phyloP scores from a whole-genome alignment of 2,797 vertebrate genomes.

The Eospalax fontanierii region DNA sequence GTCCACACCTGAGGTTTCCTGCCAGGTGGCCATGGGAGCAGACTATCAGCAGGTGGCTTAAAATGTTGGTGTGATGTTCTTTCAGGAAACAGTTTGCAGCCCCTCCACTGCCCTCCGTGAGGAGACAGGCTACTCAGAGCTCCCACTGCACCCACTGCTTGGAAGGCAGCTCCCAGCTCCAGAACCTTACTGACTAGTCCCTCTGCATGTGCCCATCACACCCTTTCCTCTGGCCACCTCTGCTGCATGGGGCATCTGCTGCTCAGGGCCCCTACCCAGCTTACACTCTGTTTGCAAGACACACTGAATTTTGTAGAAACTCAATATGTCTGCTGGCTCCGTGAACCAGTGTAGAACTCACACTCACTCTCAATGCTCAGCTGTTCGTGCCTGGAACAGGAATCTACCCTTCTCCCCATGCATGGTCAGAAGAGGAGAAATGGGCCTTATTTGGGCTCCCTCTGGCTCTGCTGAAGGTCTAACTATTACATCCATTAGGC shows the following conservation, averaged over 20 bases:
- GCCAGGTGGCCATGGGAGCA: conserved; percentile 44
- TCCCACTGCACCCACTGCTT: not conserved
- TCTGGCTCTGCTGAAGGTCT: not conserved
- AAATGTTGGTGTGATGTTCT: conserved; percentile 13
- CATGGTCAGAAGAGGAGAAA: not conserved
- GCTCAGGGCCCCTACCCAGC: not conserved
- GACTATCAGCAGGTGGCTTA: conserved; percentile 75
- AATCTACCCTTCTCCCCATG: not conserved
- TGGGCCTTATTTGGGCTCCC: not conserved
- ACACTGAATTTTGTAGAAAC: not conserved
- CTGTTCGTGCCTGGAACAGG: not conserved
- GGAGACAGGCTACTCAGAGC: not conserved
- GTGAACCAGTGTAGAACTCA: not conserved
- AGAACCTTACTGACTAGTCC: not conserved
- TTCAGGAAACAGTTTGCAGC: not conserved
- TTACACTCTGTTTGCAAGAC: not conserved
- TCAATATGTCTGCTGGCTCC: not conserved
- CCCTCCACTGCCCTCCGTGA: not conserved
- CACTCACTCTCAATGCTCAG: not conserved
- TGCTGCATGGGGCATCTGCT: rapidly evolving
- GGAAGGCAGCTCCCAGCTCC: not conserved
- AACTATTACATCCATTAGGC: not conserved
- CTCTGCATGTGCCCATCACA: not conserved
- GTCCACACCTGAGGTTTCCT: not conserved
- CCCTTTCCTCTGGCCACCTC: not conserved